Conservation (phyloP, 1,140 invertebrate species). For the Drosophila ficusphila region DNA sequence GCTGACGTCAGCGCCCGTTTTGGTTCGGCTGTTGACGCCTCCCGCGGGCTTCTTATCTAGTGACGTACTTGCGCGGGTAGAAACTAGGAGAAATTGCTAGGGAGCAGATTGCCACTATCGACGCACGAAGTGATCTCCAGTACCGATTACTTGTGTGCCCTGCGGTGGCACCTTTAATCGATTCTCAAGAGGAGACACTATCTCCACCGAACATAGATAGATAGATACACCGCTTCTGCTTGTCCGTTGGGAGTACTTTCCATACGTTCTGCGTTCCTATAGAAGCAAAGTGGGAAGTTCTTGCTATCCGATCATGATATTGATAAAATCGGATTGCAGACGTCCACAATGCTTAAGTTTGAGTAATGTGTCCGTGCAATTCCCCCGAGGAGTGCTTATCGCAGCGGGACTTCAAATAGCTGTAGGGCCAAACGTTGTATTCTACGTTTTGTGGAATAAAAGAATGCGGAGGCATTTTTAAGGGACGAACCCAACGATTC, state of each 20-base stretch:
- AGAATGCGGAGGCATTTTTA: too few relatives aligned
- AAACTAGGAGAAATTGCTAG: conserved; percentile 13
- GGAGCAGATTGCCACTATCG: conserved; percentile 21
- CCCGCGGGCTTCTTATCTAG: conserved; percentile 21
- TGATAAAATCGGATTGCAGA: too few relatives aligned
- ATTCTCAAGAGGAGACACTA: neutral
- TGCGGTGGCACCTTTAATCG: conserved; percentile 5
- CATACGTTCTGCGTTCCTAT: neutral
- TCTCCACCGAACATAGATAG: neutral
- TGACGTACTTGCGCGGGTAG: conserved; percentile 21
- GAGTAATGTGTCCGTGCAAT: neutral
- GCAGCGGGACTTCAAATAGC: too few relatives aligned
- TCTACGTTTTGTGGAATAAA: too few relatives aligned
- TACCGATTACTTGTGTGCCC: conserved; percentile 2
- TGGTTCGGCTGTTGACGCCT: conserved; percentile 16
- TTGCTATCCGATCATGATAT: too few relatives aligned
- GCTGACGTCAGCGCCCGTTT: conserved; percentile 33
- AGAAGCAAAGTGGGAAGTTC: too few relatives aligned
- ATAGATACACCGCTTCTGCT: neutral
- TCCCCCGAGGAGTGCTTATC: too few relatives aligned
- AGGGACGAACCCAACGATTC: too few relatives aligned
- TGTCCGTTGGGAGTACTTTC: neutral
- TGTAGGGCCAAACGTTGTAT: too few relatives aligned
- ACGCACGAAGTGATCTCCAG: conserved; percentile 4
- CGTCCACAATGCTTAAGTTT: neutral